Evolutionary conservation across 92 coral and sea anemone genomes (phyloP).

Genomic region (Zoanthus sansibaricus): DNA sequence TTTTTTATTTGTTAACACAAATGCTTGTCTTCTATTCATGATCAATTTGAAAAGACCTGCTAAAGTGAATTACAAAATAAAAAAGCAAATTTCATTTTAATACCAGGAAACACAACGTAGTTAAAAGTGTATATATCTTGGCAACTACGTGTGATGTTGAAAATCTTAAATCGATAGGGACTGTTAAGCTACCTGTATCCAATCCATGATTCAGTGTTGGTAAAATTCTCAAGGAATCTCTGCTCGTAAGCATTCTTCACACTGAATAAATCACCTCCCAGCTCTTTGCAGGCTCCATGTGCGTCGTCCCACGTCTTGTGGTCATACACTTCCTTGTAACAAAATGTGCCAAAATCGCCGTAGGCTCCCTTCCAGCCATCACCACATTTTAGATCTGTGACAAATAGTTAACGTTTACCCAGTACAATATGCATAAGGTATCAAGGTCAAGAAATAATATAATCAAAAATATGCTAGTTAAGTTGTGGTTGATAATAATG

Average conservation of each 20-base stretch:
- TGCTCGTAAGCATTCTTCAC: slow-evolving; percentile 98
- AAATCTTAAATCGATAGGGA: too few relatives aligned
- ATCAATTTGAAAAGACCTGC: too few relatives aligned
- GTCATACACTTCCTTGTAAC: slow-evolving; percentile 82
- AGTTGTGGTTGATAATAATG: too few relatives aligned
- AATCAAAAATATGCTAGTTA: too few relatives aligned
- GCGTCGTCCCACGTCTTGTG: slow-evolving; percentile 88
- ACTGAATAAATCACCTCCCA: slow-evolving; percentile 95
- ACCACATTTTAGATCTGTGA: slow-evolving; percentile 89
- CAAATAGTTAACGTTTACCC: not conserved
- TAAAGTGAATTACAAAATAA: too few relatives aligned
- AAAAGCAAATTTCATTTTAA: too few relatives aligned
- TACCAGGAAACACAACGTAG: too few relatives aligned
- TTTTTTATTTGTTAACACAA: too few relatives aligned
- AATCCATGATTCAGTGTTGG: slow-evolving; percentile 86
- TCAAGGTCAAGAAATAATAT: too few relatives aligned
- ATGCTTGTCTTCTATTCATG: too few relatives aligned
- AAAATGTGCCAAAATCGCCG: slow-evolving; percentile 97
- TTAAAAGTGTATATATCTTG: too few relatives aligned
- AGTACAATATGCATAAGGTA: too few relatives aligned
- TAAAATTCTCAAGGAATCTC: slow-evolving; percentile 88
- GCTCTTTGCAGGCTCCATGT: slow-evolving; percentile 71
- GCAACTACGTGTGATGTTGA: not conserved
- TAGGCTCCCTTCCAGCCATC: slow-evolving; percentile 96
- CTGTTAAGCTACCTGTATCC: slow-evolving; percentile 62